Conservation (phyloP, 2,113 vertebrate genomes). For the Grammomys dolichurus region DNA sequence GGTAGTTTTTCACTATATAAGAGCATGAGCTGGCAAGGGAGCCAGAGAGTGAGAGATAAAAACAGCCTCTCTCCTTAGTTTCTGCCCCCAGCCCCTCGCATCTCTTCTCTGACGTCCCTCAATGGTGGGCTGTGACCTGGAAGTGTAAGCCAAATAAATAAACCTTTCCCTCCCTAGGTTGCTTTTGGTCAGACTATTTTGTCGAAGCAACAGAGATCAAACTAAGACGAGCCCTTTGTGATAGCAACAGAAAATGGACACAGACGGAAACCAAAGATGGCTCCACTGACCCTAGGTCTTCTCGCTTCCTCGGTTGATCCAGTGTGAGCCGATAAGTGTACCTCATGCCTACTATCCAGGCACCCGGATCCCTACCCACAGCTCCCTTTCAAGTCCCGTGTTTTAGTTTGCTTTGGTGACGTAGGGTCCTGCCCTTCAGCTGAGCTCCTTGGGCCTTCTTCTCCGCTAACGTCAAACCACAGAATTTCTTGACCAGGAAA, state of each 20-base stretch:
- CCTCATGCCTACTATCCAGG: neutral
- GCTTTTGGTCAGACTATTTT: neutral
- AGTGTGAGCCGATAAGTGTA: neutral
- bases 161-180: neutral
- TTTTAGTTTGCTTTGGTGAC: neutral
- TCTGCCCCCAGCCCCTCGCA: neutral
- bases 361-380: neutral
- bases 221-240: neutral
- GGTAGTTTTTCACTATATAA: neutral
- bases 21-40: neutral
- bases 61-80: neutral
- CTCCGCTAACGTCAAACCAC: neutral
- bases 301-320: neutral
- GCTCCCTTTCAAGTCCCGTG: neutral
- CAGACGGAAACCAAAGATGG: neutral
- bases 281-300: neutral
- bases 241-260: neutral
- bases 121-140: neutral
- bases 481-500: slow-evolving; percentile 9
- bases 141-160: neutral
- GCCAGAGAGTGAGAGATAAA: no score
- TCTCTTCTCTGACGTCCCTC: neutral
- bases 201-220: neutral
- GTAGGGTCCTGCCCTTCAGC: neutral
- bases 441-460: neutral